Percentiles rank a stretch among this genome's conserved stretches.
These are phyloP conservation scores for Telmatherina bonti DNA, from an alignment of 2,797 vertebrate species.

Conservation along the genomic window DNA sequence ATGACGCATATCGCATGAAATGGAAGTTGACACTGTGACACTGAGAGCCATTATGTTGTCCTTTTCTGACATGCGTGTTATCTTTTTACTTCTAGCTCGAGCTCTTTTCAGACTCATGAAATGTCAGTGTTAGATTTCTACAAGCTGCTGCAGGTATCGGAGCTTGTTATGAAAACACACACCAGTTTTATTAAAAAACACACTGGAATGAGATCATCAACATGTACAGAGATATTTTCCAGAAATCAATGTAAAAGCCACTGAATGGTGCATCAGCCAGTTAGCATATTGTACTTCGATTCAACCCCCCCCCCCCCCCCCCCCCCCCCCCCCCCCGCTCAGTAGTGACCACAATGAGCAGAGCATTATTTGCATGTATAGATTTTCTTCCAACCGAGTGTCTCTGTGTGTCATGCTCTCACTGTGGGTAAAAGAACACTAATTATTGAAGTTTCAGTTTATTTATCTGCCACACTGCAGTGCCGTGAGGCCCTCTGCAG, in stretches of 20 bases:
- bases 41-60: background rate
- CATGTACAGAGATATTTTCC: conserved; percentile 30
- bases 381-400: conserved; percentile 53
- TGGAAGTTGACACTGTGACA: background rate
- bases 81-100: background rate
- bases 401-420: conserved; percentile 42
- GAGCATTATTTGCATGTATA: conserved; percentile 68
- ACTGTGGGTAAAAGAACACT: conserved; percentile 24
- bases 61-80: background rate
- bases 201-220: conserved; percentile 34
- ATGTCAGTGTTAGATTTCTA: conserved; percentile 14
- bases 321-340: conserved; percentile 9
- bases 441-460: conserved; percentile 34
- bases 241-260: conserved; percentile 62
- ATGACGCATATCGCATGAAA: background rate
- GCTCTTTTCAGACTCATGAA: conserved; percentile 10
- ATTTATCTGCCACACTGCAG: background rate
- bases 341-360: conserved; percentile 47
- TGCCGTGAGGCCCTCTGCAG: background rate
- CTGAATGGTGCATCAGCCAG: conserved; percentile 41
- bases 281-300: conserved; percentile 54
- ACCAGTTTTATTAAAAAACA: conserved; percentile 25
- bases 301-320: conserved; percentile 35
- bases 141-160: background rate
- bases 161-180: conserved; percentile 3